Evolutionary conservation across 2,888 invertebrate species (phyloP).

Genomic region (Apomyelois bistriatella): DNA sequence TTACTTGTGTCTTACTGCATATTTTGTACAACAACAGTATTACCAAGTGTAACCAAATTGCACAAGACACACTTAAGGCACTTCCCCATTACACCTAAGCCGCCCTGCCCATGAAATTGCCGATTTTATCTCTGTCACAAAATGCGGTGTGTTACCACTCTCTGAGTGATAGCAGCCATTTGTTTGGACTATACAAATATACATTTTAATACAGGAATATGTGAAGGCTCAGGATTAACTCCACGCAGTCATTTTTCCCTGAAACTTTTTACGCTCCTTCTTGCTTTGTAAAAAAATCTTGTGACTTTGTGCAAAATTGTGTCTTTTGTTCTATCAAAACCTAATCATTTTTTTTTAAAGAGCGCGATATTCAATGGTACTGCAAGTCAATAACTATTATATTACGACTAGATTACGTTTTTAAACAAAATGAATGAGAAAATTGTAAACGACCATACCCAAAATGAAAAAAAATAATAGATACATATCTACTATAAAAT

Average conservation of each 20-base stretch:
- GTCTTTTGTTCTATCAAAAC: no score
- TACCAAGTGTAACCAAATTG: not conserved
- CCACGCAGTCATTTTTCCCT: not conserved
- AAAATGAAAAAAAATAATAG: no score
- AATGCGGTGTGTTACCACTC: not conserved
- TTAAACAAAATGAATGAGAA: no score
- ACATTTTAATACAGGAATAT: not conserved
- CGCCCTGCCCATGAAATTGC: not conserved
- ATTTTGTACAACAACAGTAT: not conserved
- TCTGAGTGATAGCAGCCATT: not conserved
- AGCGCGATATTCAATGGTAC: no score
- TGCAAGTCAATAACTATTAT: no score
- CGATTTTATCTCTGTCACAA: conserved; percentile 5
- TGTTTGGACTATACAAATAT: not conserved
- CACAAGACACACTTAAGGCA: not conserved
- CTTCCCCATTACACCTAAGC: not conserved
- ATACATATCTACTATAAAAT: no score
- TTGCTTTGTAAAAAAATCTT: no score
- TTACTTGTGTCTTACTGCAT: no score
- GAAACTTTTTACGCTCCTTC: not conserved
- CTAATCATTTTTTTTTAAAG: no score
- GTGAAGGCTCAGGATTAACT: not conserved
- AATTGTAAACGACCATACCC: no score
- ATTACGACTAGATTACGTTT: no score
- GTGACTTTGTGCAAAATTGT: no score